These are phyloP conservation scores for Lordiphosa clarofinis DNA, from an alignment of 1,140 invertebrate genomes.

Conservation along the genomic window DNA sequence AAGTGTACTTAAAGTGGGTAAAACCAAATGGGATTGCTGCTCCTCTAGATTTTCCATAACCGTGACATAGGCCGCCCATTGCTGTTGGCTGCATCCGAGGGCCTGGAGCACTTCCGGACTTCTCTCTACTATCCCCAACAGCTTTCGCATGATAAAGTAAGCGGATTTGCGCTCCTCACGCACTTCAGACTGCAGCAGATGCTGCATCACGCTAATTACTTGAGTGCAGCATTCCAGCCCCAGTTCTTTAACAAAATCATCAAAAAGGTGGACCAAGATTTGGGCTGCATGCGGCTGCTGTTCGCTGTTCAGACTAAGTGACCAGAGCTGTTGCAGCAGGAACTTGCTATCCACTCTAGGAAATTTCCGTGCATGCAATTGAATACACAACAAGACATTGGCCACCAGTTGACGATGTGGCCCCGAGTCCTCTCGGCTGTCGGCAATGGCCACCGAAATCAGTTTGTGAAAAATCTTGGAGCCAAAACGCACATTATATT, in stretches of 20 bases:
- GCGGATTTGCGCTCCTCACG: constrained; percentile 52
- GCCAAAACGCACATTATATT: constrained; percentile 53
- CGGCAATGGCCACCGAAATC: constrained; percentile 42
- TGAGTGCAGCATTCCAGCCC: constrained; percentile 28
- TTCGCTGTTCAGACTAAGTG: constrained; percentile 32
- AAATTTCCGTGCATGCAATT: constrained; percentile 50
- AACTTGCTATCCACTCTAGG: constrained; percentile 49
- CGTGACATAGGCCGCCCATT: constrained; percentile 54
- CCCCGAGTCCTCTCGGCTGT: constrained; percentile 16
- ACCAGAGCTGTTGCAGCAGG: constrained; percentile 54
- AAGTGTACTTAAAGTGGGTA: constrained; percentile 80
- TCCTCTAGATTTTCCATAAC: constrained; percentile 83
- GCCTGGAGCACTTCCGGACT: neutral
- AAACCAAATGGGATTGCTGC: constrained; percentile 83
- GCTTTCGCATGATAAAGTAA: constrained; percentile 54
- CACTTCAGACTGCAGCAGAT: constrained; percentile 39
- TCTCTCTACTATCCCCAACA: constrained; percentile 9
- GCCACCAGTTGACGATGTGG: constrained; percentile 43
- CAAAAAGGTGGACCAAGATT: constrained; percentile 51
- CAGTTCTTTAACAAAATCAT: constrained; percentile 43
- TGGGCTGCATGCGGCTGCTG: constrained; percentile 45
- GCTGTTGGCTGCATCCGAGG: constrained; percentile 15
- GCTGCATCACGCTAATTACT: constrained; percentile 25
- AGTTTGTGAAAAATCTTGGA: constrained; percentile 58
- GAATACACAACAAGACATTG: constrained; percentile 56